Evolutionary conservation across 2,888 invertebrate genomes (phyloP), one percentile per base, ranked within the genome.

Genomic region (Elmis aenea): DNA sequence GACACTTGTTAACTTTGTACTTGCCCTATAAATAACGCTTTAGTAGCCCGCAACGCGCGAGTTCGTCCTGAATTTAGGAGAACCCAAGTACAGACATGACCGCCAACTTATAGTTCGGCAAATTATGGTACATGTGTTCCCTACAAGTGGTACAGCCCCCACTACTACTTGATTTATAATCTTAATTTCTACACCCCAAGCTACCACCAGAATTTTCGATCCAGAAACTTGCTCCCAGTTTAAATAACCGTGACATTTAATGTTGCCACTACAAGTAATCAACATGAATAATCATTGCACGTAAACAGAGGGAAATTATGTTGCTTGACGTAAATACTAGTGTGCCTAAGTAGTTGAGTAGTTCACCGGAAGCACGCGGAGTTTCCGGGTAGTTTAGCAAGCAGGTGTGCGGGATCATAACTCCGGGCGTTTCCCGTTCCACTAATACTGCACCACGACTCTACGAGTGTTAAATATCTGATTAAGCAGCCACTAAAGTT

Each of bases 61-160:
- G 14, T 29, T 39, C 39, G 29, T 39, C 25, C 16, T 11, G 22
- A 39, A 34, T 34, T 39, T 38, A 33, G 20, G 26, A 26, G 25
- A 30, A 31, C 24, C 30, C 39, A 30, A 39, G 39, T 11, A 22
- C 23, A 39, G 39, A 39, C 39, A 39, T 30, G 39, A 39, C 39
- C 39, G 29, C 39, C 18, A 34, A 34, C 34, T 34, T 34, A 38
- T 33, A 30, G 33, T 39, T 31, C 29, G 34, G 30, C 34, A 39
- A 39, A 34, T 34, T 39, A 34, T 30, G n/a, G 33, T 34, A 39
- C 39, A 39, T 34, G 34, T 39, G 39, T 39, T 39, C 34, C 30
- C 14, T 30, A 26, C 39, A 39, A 39, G 31, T 39, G 39, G 20
- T 39, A 34, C 39, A 34, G 23, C 39, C 30, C 20, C 39, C 39